These are phyloP conservation scores for Passerculus sandwichensis DNA, from an alignment of 2,797 vertebrate species.

Conservation along the genomic window DNA sequence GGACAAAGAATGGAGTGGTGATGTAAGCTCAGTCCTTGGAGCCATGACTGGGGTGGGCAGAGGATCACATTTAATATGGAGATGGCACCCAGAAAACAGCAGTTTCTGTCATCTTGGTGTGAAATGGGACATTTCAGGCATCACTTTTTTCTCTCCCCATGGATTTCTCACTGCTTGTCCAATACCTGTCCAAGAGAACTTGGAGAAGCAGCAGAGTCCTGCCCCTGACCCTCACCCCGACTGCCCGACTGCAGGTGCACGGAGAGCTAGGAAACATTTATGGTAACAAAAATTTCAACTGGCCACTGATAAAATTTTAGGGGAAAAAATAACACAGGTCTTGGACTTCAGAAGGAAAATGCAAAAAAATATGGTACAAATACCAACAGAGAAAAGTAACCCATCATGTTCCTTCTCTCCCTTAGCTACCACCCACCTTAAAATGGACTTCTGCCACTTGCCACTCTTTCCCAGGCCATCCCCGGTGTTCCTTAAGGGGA, in stretches of 20 bases:
- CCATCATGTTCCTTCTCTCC: not conserved
- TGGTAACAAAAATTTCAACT: not conserved
- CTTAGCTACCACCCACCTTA: not conserved
- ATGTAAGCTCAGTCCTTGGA: not conserved
- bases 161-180: not conserved
- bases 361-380: not conserved
- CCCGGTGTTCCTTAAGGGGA: not conserved
- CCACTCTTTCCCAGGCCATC: not conserved
- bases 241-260: not conserved
- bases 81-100: not conserved
- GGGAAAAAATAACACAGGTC: not conserved
- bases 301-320: not conserved
- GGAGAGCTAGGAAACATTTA: not conserved
- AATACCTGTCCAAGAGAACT: not conserved
- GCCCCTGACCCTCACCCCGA: not conserved
- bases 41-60: not conserved
- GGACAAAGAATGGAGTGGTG: not conserved
- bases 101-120: not conserved
- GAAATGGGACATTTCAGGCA: not conserved
- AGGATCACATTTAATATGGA: fast-evolving
- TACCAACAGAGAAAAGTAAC: not conserved
- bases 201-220: not conserved
- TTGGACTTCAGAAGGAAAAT: not conserved
- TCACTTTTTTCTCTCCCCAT: not conserved
- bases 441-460: not conserved